A percentile compares a stretch with the other conserved stretches of the same genome.
These are phyloP conservation scores for Entosphenus tridentatus DNA, from an alignment of 2,113 vertebrate species.

Conservation along the genomic window DNA sequence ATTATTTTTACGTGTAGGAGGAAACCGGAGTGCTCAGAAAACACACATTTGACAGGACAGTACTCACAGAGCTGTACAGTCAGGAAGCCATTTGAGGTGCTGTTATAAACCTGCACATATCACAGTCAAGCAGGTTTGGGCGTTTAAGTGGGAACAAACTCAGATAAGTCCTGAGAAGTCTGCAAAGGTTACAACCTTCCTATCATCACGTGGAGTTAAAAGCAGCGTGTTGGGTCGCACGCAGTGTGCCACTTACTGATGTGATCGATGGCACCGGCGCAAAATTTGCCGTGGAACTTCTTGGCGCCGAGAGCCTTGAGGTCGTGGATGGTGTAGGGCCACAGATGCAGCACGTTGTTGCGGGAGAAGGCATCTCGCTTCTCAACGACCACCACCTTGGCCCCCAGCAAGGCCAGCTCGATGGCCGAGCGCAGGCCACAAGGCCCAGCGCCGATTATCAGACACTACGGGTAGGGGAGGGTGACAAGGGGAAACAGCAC, in stretches of 20 bases:
- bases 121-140: no score
- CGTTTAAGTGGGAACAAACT: no score
- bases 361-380: conserved; percentile 85
- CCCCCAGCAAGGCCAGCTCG: conserved; percentile 67
- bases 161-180: no score
- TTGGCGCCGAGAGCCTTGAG: conserved; percentile 74
- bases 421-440: conserved; percentile 81
- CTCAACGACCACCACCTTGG: conserved; percentile 75
- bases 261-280: conserved; percentile 81
- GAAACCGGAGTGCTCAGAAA: no score
- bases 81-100: no score
- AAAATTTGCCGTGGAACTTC: conserved; percentile 95
- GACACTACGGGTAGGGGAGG: conserved; percentile 36
- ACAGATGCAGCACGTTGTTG: conserved; percentile 87
- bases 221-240: no score
- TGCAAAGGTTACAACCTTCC: no score
- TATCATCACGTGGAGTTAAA: no score
- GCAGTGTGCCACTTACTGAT: conserved; percentile 52
- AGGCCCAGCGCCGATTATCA: conserved; percentile 76
- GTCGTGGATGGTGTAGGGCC: conserved; percentile 93
- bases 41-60: no score
- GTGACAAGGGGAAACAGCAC: background rate
- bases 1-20: no score
- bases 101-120: no score
- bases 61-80: no score